A percentile compares a stretch with the other conserved stretches of the same genome.
Conservation (phyloP, 2,888 invertebrate species). For the Zele albiditarsus region DNA sequence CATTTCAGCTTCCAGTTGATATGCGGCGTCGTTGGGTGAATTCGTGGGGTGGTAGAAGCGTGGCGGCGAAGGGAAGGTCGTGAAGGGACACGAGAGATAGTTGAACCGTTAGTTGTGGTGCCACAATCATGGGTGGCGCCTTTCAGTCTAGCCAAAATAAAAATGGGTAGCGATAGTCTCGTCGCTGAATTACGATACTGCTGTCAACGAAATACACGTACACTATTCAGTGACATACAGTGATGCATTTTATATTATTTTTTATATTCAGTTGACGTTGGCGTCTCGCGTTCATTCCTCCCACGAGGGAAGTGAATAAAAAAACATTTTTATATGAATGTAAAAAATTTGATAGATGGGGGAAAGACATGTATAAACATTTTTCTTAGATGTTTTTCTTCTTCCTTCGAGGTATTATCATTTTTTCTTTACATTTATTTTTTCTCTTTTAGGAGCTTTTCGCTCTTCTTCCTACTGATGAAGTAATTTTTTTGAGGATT, state of each 20-base stretch:
- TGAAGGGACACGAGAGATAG: background rate
- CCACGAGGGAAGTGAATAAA: background rate
- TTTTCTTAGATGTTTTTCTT: background rate
- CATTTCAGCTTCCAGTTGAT: slow-evolving; percentile 23
- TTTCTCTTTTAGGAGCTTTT: background rate
- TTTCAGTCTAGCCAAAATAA: slow-evolving; percentile 69
- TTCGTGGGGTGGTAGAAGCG: background rate
- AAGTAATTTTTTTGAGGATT: slow-evolving; percentile 6
- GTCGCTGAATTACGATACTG: slow-evolving; percentile 38
- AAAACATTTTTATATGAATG: background rate
- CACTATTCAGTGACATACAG: background rate
- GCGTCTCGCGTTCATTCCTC: background rate
- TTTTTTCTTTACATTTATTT: background rate
- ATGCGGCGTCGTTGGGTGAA: background rate
- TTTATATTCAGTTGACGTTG: background rate
- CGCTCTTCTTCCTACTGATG: background rate
- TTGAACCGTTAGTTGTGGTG: slow-evolving; percentile 49
- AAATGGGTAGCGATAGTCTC: slow-evolving; percentile 52
- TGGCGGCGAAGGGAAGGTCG: background rate
- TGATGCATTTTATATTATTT: background rate
- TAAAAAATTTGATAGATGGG: background rate
- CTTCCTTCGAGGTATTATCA: background rate
- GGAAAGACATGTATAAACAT: background rate
- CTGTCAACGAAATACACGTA: slow-evolving; percentile 22
- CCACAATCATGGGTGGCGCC: slow-evolving; percentile 57